A percentile compares a stretch with the other conserved stretches of the same genome.
Evolutionary conservation across 2,888 invertebrate genomes (phyloP).

Genomic region (Torymus aiolomorphi): DNA sequence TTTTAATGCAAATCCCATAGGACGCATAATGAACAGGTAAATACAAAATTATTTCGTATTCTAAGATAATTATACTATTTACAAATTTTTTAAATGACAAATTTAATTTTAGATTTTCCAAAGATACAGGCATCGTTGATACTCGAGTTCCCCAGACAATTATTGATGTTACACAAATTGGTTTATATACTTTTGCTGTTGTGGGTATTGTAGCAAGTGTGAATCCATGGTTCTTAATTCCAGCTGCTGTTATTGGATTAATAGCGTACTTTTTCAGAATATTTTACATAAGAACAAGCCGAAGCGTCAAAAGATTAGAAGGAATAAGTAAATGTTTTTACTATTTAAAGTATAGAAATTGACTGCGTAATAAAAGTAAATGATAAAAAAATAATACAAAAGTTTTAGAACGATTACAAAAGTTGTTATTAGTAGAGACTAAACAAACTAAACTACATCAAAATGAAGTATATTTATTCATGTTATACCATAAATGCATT

Average conservation of each 20-base stretch:
- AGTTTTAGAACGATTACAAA: no score
- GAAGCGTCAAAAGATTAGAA: conserved; percentile 87
- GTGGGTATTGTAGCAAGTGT: conserved; percentile 83
- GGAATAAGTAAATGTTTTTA: conserved; percentile 81
- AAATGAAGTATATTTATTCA: no score
- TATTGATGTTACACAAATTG: conserved; percentile 83
- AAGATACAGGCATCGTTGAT: conserved; percentile 85
- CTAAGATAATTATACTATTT: not conserved
- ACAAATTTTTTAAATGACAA: not conserved
- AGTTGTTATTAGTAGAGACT: no score
- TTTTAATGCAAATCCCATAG: conserved; percentile 91
- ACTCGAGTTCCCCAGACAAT: conserved; percentile 80
- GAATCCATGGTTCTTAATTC: conserved; percentile 84
- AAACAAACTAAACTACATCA: no score
- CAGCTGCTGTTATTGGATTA: conserved; percentile 82
- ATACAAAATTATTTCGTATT: no score
- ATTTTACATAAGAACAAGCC: conserved; percentile 83
- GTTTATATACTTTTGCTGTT: conserved; percentile 68
- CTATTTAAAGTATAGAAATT: no score
- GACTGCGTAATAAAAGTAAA: no score
- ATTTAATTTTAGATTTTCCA: conserved; percentile 82
- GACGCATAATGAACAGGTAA: conserved; percentile 84
- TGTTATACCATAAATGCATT: no score
- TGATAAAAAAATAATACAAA: no score
- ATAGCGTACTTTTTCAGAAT: conserved; percentile 86